phyloP scores from a whole-genome alignment of 2,113 vertebrate species.

The Menidia beryllina region DNA sequence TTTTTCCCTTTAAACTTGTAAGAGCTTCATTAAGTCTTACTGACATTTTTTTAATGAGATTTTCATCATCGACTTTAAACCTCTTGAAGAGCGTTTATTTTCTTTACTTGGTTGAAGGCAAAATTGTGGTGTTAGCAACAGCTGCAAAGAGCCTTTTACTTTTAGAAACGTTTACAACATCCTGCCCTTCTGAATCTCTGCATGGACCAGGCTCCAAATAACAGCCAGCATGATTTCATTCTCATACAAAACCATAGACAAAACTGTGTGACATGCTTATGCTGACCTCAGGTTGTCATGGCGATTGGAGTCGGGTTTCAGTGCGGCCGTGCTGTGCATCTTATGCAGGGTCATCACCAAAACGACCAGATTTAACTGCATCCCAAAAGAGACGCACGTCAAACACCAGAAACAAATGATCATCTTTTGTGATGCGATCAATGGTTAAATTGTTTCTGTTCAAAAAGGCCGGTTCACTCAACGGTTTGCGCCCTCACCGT shows the following conservation, averaged over 20 bases:
- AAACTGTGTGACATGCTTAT: slow-evolving; percentile 6
- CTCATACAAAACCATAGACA: neutral
- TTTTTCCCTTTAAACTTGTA: too few species aligned
- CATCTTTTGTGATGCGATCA: too few species aligned
- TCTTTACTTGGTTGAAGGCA: neutral
- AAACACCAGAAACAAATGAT: neutral
- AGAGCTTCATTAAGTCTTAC: too few species aligned
- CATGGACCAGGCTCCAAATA: neutral
- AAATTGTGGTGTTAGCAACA: neutral
- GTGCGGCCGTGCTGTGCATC: slow-evolving; percentile 89
- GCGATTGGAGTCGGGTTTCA: slow-evolving; percentile 94
- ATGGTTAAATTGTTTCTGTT: too few species aligned
- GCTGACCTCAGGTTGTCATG: slow-evolving; percentile 93
- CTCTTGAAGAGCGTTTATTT: too few species aligned
- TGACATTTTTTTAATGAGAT: too few species aligned
- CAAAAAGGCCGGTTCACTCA: neutral
- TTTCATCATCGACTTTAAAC: too few species aligned
- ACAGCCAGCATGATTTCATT: neutral
- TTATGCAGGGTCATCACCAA: slow-evolving; percentile 93
- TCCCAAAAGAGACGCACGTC: slow-evolving; percentile 10
- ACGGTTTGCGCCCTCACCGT: slow-evolving; percentile 80
- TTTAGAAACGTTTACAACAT: neutral
- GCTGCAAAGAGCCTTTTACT: neutral
- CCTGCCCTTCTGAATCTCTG: neutral
- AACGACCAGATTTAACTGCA: slow-evolving; percentile 90